These are phyloP conservation scores for Phainopepla nitens DNA, from an alignment of 2,113 vertebrate species.

Conservation along the genomic window DNA sequence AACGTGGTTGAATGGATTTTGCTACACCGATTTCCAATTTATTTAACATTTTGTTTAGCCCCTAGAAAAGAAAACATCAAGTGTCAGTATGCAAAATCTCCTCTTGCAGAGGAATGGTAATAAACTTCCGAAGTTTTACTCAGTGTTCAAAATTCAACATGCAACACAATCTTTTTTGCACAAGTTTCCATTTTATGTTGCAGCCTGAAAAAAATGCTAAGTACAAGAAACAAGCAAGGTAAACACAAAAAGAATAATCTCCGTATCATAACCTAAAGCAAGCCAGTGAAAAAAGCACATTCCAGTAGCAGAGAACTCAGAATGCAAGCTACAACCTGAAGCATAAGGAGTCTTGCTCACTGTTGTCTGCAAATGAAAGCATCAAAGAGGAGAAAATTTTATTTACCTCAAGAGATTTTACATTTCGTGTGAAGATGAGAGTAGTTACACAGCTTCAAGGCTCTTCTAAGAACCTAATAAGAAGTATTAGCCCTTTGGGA, in stretches of 20 bases:
- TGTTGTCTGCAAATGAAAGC: neutral
- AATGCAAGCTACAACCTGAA: neutral
- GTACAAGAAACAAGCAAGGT: neutral
- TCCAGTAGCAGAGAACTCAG: neutral
- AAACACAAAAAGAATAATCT: neutral
- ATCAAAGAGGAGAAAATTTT: neutral
- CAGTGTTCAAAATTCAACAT: neutral
- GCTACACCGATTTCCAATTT: neutral
- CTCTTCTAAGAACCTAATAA: neutral
- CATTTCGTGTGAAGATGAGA: neutral
- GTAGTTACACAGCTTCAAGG: neutral
- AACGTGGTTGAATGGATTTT: neutral
- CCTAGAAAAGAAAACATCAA: neutral
- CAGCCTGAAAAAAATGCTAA: neutral
- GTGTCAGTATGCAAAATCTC: neutral
- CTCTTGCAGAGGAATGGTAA: neutral
- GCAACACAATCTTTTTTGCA: neutral
- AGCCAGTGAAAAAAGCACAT: neutral
- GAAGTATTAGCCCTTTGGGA: conserved; percentile 10
- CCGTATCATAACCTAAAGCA: neutral
- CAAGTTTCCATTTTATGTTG: neutral
- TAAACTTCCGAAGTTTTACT: neutral
- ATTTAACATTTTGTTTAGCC: neutral
- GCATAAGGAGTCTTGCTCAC: neutral
- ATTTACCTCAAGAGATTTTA: neutral